A percentile compares a stretch with the other conserved stretches of the same genome.
Conservation (phyloP, 2,888 invertebrate species). For the Thumatha senex region DNA sequence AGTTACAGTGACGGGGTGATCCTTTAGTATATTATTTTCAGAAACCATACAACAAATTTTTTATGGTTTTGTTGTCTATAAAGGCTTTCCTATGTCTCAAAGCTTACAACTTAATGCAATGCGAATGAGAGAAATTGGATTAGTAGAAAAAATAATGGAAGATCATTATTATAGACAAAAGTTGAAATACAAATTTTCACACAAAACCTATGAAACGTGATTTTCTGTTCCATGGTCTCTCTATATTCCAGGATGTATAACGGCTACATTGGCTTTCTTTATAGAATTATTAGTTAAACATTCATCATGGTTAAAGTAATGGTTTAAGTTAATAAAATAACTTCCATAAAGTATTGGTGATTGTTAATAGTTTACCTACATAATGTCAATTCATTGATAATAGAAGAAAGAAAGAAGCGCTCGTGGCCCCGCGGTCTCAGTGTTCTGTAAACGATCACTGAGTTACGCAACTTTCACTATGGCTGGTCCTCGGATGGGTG, state of each 20-base stretch:
- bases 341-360: too few species aligned
- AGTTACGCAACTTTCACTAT: too few species aligned
- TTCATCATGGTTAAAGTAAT: neutral
- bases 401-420: too few species aligned
- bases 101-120: neutral
- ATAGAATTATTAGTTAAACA: conserved; percentile 12
- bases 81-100: conserved; percentile 13
- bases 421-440: too few species aligned
- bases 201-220: conserved; percentile 3
- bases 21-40: neutral
- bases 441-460: too few species aligned
- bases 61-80: conserved; percentile 27
- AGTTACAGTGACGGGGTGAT: neutral
- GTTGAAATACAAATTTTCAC: conserved; percentile 10
- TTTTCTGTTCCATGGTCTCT: conserved; percentile 21
- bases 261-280: conserved; percentile 8
- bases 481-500: too few species aligned
- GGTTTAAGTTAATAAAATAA: too few species aligned
- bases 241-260: conserved; percentile 2
- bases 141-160: conserved; percentile 1
- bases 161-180: neutral
- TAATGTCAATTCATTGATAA: too few species aligned
- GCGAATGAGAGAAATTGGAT: conserved; percentile 5
- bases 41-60: conserved; percentile 13
- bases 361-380: too few species aligned